Conservation (phyloP, 2,888 invertebrate species). For the Pelosia muscerda region DNA sequence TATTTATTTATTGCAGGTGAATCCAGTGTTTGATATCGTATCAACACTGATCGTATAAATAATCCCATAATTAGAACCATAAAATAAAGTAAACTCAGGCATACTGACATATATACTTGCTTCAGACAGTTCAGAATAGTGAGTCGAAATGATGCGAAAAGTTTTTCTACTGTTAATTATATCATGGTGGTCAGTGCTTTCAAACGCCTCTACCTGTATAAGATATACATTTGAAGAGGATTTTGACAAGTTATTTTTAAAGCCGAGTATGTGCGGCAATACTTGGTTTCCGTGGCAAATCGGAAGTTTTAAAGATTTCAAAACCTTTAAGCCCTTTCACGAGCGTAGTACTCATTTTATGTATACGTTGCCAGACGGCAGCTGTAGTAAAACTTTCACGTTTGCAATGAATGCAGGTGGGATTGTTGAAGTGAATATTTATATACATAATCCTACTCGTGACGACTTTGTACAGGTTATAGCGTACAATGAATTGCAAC, state of each 20-base stretch:
- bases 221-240: constrained; percentile 59
- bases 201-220: constrained; percentile 53
- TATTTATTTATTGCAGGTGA: neutral
- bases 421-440: too few relatives aligned
- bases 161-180: constrained; percentile 37
- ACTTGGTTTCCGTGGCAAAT: too few relatives aligned
- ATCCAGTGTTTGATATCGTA: constrained; percentile 46
- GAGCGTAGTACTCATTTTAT: too few relatives aligned
- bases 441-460: too few relatives aligned
- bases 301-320: too few relatives aligned
- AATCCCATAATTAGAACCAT: constrained; percentile 22
- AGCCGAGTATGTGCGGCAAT: neutral
- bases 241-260: constrained; percentile 53
- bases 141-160: constrained; percentile 41
- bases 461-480: too few relatives aligned
- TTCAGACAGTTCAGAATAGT: constrained; percentile 29
- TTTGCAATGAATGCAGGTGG: too few relatives aligned
- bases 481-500: too few relatives aligned
- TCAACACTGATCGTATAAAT: constrained; percentile 45
- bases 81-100: constrained; percentile 43
- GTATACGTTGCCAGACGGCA: too few relatives aligned
- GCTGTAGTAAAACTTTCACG: too few relatives aligned
- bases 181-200: constrained; percentile 16
- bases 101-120: constrained; percentile 38
- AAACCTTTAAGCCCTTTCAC: too few relatives aligned